Conservation (phyloP, 2,113 vertebrate genomes). For the Morphnarchus princeps region DNA sequence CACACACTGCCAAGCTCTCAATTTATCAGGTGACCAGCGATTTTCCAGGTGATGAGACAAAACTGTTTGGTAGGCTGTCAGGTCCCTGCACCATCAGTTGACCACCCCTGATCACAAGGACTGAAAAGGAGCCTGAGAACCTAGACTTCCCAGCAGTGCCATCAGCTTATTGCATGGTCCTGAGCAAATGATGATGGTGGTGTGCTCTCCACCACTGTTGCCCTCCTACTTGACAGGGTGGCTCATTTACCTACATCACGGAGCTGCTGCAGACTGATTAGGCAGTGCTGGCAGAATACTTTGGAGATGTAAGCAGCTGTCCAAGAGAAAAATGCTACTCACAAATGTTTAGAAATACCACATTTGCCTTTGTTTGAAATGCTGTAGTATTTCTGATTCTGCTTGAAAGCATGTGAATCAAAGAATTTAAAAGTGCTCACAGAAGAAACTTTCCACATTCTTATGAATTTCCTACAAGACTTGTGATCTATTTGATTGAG, state of each 20-base stretch:
- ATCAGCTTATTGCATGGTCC: not conserved
- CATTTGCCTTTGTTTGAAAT: not conserved
- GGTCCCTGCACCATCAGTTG: not conserved
- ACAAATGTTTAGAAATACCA: conserved; percentile 37
- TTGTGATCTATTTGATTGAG: not conserved
- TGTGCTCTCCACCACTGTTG: not conserved
- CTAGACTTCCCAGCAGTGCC: not conserved
- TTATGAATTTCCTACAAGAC: not conserved
- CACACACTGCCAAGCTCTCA: not conserved
- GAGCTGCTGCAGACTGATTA: not conserved
- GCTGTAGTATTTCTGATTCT: not conserved
- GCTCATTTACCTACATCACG: not conserved
- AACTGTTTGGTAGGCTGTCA: not conserved
- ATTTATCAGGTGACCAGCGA: not conserved
- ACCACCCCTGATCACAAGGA: not conserved
- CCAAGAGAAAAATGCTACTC: not conserved
- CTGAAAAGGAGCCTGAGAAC: not conserved
- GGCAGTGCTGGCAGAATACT: not conserved
- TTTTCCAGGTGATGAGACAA: not conserved
- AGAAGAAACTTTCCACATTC: not conserved
- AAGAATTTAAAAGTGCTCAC: not conserved
- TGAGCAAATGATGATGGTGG: not conserved
- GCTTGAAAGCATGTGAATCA: not conserved
- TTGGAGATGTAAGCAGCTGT: conserved; percentile 15
- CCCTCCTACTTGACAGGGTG: not conserved